phyloP scores from a whole-genome alignment of 2,888 invertebrate species.

The Polyommatus iphigenia region DNA sequence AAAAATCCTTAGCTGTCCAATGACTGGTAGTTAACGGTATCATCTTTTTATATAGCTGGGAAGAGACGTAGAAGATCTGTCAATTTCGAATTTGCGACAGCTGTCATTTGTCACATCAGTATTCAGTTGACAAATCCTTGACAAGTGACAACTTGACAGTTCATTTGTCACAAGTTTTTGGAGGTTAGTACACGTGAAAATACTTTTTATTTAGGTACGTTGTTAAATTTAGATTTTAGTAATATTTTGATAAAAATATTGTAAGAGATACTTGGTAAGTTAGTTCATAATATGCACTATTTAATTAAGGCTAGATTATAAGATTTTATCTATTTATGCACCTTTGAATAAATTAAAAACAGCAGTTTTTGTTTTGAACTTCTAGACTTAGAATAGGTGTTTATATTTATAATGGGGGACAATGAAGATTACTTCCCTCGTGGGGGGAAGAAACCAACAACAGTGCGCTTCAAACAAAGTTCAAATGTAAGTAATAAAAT shows the following conservation, averaged over 20 bases:
- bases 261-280: not conserved
- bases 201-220: not conserved
- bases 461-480: slow-evolving; percentile 67
- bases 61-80: no score
- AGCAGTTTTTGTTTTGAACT: not conserved
- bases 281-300: not conserved
- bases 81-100: not conserved
- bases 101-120: not conserved
- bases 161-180: not conserved
- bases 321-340: not conserved
- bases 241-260: not conserved
- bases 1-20: no score
- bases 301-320: not conserved
- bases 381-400: slow-evolving; percentile 26
- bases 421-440: slow-evolving; percentile 80
- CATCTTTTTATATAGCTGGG: no score
- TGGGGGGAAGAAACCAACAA: slow-evolving; percentile 74
- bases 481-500: slow-evolving; percentile 58
- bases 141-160: not conserved
- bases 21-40: no score
- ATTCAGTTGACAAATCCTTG: no score
- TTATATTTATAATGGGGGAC: slow-evolving; percentile 54
- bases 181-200: slow-evolving; percentile 8
- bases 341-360: not conserved
- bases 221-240: not conserved